Conservation (phyloP, 2,888 invertebrate species). For the Poecilobothrus nobilitatus region DNA sequence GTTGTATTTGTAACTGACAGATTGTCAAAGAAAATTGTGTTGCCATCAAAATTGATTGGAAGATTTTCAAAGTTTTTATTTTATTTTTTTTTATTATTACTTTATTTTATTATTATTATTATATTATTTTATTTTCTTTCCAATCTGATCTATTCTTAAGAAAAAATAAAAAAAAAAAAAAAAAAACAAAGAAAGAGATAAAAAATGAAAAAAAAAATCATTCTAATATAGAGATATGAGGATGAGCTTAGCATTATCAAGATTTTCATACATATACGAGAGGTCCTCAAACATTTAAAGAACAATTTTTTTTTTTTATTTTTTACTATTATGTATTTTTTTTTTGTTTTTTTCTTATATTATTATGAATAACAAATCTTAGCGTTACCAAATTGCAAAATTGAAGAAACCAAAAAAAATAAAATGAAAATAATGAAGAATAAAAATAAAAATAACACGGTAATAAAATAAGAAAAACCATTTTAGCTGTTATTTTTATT, state of each 20-base stretch:
- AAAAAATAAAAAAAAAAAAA: too few relatives aligned
- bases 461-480: background rate
- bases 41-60: constrained; percentile 11
- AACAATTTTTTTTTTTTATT: background rate
- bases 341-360: background rate
- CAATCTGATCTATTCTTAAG: background rate
- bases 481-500: background rate
- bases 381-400: background rate
- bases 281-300: background rate
- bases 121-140: background rate
- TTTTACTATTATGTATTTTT: background rate
- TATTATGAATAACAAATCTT: background rate
- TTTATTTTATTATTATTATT: background rate
- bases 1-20: constrained; percentile 8
- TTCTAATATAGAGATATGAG: background rate
- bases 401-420: background rate
- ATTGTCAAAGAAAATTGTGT: constrained; percentile 9
- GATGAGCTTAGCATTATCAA: background rate
- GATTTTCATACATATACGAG: background rate
- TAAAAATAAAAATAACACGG: background rate
- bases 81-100: too few relatives aligned
- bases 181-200: too few relatives aligned
- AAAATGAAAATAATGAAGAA: background rate
- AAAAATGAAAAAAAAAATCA: too few relatives aligned
- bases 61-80: constrained; percentile 5